Evolutionary conservation across 1,140 invertebrate genomes (phyloP), one percentile per base, ranked within the genome.

Genomic region (Adelges cooleyi): DNA sequence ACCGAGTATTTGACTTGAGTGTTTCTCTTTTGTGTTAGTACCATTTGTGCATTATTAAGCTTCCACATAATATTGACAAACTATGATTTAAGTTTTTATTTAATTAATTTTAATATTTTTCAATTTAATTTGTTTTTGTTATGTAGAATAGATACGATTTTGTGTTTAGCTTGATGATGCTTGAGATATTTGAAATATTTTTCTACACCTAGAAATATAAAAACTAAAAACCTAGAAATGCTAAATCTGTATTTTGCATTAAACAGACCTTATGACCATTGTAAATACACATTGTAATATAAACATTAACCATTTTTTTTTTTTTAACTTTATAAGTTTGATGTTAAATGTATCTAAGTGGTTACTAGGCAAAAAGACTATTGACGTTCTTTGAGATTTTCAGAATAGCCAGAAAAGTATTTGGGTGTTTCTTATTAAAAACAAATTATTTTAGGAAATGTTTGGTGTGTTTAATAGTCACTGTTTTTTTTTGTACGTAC

Each of bases 201-300:
- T 6, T 11, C 5, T 33, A 33, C 29, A 33, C 40, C 25, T 29
- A 46, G 38, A 23, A 42, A 42, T 62, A 20, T 44, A 10, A 44
- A 56, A n/a, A n/a, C n/a, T n/a, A n/a, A n/a, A n/a, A n/a, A n/a
- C n/a, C n/a, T n/a, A n/a, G n/a, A n/a, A n/a, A n/a, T n/a, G 53
- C 53, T 59, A 25, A 42, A 53, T 15, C 25, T 42, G 40, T 23
- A 17, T 33, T 13, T 42, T 66, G 23, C 15, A 17, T 65, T 51
- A 36, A 53, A 56, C 40, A 65, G n/a, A 17, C 29, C 40, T 67
- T 25, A 38, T 59, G 3, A n/a, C 40, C 25, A 9, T 68, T 68
- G 29, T 66, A 66, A 65, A 65, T 65, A 54, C 36, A 67, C 67
- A 68, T 52, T 51, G 20, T 50, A 46, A 48, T 59, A 42, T 17